Percentiles rank a stretch among this genome's conserved stretches.
phyloP scores from a whole-genome alignment of 2,888 invertebrate species.

The Idaea dimidiata region DNA sequence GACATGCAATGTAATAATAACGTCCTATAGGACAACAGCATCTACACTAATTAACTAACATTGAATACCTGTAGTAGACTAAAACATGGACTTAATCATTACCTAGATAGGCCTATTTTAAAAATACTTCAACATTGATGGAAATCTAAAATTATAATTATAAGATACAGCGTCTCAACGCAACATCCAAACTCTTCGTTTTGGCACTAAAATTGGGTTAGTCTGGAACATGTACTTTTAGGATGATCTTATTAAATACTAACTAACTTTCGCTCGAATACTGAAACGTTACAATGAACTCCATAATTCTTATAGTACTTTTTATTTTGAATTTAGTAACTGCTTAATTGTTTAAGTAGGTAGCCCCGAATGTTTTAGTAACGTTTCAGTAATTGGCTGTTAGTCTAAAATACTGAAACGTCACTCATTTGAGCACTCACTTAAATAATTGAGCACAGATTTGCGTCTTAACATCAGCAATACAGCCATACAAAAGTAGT shows the following conservation, averaged over 20 bases:
- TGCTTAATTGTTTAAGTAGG: too few relatives aligned
- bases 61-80: conserved; percentile 63
- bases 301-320: too few relatives aligned
- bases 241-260: background rate
- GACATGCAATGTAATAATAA: conserved; percentile 46
- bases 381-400: too few relatives aligned
- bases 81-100: conserved; percentile 52
- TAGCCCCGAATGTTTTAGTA: too few relatives aligned
- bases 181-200: conserved; percentile 6
- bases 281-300: too few relatives aligned
- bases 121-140: conserved; percentile 15
- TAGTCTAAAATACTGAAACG: too few relatives aligned
- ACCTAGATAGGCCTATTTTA: conserved; percentile 64
- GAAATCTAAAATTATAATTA: conserved; percentile 16
- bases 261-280: too few relatives aligned
- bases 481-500: too few relatives aligned
- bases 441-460: too few relatives aligned
- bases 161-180: background rate
- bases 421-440: too few relatives aligned
- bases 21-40: conserved; percentile 48
- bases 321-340: too few relatives aligned
- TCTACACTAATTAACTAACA: conserved; percentile 68
- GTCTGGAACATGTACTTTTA: background rate
- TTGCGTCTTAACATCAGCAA: too few relatives aligned
- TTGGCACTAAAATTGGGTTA: conserved; percentile 22